Evolutionary conservation across 2,113 vertebrate species (phyloP).

Genomic region (Osmerus mordax): DNA sequence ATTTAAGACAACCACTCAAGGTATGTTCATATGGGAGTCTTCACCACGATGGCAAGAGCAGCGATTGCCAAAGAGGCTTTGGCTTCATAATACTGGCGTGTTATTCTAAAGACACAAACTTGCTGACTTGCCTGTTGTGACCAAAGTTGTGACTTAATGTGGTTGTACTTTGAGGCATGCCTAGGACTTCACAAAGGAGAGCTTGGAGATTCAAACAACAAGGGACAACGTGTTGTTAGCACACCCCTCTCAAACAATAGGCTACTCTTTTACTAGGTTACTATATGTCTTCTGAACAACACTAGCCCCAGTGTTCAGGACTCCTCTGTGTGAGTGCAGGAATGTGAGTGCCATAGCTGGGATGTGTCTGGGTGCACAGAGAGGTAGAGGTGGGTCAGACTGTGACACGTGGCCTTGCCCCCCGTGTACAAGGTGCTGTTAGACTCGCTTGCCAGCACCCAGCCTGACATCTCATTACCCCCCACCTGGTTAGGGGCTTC

Average conservation of each 20-base stretch:
- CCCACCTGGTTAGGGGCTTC: slow-evolving; percentile 38
- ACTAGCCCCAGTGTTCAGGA: no score
- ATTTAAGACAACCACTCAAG: slow-evolving; percentile 10
- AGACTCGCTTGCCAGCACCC: slow-evolving; percentile 31
- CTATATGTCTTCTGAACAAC: no score
- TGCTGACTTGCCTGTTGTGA: slow-evolving; percentile 20
- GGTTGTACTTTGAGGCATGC: slow-evolving; percentile 18
- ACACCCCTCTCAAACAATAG: no score
- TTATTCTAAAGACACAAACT: slow-evolving; percentile 2
- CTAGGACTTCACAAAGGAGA: no score
- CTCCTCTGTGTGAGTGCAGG: not conserved
- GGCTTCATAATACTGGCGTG: slow-evolving; percentile 35
- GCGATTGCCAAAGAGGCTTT: slow-evolving; percentile 31
- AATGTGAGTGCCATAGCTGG: slow-evolving; percentile 35
- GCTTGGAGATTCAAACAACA: no score
- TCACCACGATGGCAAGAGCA: slow-evolving; percentile 25
- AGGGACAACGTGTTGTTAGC: no score
- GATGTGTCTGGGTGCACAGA: slow-evolving; percentile 27
- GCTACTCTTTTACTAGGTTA: no score
- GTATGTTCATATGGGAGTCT: slow-evolving; percentile 16
- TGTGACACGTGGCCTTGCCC: not conserved
- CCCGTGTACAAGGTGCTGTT: slow-evolving; percentile 22
- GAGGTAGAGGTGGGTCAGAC: not conserved
- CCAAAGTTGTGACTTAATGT: slow-evolving; percentile 15
- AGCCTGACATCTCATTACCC: slow-evolving; percentile 48